Evolutionary conservation across 2,113 vertebrate species (phyloP).

Genomic region (Naja naja): DNA sequence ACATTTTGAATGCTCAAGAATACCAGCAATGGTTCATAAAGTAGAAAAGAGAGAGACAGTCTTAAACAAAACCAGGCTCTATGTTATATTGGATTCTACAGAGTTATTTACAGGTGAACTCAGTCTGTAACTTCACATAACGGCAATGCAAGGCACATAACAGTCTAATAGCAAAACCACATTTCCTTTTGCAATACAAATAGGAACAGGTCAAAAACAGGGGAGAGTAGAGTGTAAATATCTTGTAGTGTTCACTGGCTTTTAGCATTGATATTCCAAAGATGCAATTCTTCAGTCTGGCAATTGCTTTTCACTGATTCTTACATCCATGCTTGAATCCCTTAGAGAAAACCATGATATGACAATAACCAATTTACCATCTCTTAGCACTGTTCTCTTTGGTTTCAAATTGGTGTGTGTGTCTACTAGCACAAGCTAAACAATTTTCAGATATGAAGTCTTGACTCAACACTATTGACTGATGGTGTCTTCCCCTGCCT

Average conservation of each 20-base stretch:
- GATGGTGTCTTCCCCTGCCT: neutral
- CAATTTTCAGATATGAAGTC: neutral
- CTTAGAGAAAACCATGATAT: constrained; percentile 20
- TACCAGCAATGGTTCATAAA: accelerated
- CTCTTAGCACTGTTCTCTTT: constrained; percentile 37
- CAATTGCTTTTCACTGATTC: constrained; percentile 57
- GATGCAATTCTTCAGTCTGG: constrained; percentile 22
- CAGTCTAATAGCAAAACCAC: constrained; percentile 41
- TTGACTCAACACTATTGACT: neutral
- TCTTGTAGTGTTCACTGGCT: constrained; percentile 41
- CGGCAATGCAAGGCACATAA: neutral
- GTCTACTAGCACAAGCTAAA: neutral
- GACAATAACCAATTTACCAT: constrained; percentile 15
- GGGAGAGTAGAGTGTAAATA: neutral
- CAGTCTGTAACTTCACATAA: constrained; percentile 42
- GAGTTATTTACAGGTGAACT: constrained; percentile 37
- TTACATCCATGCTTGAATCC: constrained; percentile 39
- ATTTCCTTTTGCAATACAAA: constrained; percentile 44
- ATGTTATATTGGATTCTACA: constrained; percentile 41
- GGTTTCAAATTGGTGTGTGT: constrained; percentile 15
- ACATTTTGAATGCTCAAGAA: neutral
- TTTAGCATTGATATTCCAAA: constrained; percentile 47
- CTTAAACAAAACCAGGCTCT: neutral
- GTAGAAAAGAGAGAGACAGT: constrained; percentile 22
- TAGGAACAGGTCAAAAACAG: constrained; percentile 42